These are phyloP conservation scores for Saiga tatarica DNA, from an alignment of 2,113 vertebrate species.

Conservation along the genomic window DNA sequence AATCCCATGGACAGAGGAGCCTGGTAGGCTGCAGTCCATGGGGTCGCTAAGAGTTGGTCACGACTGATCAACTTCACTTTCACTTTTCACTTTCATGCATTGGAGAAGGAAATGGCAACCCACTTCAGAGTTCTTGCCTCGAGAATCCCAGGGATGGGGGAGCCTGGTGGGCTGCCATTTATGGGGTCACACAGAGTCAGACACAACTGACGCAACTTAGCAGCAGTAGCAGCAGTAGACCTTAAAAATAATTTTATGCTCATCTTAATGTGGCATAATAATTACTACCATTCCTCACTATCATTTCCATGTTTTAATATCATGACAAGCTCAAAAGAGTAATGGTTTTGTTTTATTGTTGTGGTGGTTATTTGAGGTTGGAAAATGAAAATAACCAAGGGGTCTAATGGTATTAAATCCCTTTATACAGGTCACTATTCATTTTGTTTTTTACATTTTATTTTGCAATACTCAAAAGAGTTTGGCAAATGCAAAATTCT, in stretches of 20 bases:
- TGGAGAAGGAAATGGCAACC: no score
- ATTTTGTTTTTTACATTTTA: background rate
- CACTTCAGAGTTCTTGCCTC: no score
- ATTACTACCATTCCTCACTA: background rate
- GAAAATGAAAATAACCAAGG: background rate
- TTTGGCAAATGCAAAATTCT: background rate
- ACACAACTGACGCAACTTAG: no score
- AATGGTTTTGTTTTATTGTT: background rate
- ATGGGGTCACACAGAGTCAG: no score
- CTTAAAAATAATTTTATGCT: background rate
- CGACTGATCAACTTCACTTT: background rate
- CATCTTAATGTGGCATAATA: background rate
- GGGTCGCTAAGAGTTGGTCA: rapidly evolving
- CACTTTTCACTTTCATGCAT: no score
- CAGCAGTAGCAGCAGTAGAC: background rate
- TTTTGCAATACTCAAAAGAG: background rate
- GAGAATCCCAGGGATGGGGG: no score
- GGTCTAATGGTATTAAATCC: background rate
- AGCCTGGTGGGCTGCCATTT: no score
- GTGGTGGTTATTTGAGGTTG: background rate
- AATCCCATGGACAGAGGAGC: background rate
- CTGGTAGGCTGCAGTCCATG: background rate
- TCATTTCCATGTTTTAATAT: background rate
- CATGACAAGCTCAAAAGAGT: background rate
- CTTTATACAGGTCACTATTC: background rate